These are phyloP conservation scores for Xiphias gladius DNA, from an alignment of 2,113 vertebrate species.

Conservation along the genomic window DNA sequence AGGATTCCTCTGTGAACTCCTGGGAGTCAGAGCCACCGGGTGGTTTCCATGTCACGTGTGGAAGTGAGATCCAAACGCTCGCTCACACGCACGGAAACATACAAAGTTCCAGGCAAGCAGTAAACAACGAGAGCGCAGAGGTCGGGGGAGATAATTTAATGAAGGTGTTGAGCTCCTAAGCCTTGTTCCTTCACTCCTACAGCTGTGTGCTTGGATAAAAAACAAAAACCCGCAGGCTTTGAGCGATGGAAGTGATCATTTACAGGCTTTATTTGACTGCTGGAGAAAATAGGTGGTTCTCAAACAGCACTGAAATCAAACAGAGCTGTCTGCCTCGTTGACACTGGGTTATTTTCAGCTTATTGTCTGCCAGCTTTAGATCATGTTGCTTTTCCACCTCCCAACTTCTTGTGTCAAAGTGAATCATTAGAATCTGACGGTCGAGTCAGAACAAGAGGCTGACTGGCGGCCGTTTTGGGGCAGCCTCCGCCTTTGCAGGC, in stretches of 20 bases:
- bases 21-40: background rate
- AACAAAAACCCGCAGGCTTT: background rate
- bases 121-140: background rate
- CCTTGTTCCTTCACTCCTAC: background rate
- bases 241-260: background rate
- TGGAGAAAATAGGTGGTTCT: background rate
- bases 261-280: background rate
- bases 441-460: conserved; percentile 33
- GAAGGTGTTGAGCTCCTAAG: background rate
- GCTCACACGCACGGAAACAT: background rate
- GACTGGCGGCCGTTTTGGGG: background rate
- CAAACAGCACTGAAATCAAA: conserved; percentile 47
- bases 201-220: background rate
- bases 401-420: conserved; percentile 62
- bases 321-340: conserved; percentile 34
- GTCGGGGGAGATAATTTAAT: background rate
- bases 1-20: conserved; percentile 41
- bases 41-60: conserved; percentile 9
- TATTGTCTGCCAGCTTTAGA: conserved; percentile 29
- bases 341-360: conserved; percentile 60
- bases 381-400: conserved; percentile 33
- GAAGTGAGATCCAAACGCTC: conserved; percentile 18
- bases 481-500: background rate
- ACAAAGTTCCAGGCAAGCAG: background rate
- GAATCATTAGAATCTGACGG: conserved; percentile 35